These are phyloP conservation scores for Tachypleus tridentatus DNA, from an alignment of 1,140 invertebrate genomes.

Conservation along the genomic window DNA sequence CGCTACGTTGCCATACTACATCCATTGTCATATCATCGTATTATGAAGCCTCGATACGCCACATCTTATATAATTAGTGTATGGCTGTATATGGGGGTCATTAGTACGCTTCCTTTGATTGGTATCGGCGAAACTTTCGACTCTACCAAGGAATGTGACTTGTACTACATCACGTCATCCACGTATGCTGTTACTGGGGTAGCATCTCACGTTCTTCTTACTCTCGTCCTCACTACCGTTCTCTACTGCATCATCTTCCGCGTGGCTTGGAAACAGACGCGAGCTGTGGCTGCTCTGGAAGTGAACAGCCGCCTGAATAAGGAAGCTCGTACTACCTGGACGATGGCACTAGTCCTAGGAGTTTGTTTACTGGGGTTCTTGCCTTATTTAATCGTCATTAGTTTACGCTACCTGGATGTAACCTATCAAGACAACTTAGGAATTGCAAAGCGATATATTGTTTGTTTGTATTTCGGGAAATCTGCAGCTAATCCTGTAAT, in stretches of 20 bases:
- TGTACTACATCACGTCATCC: constrained; percentile 19
- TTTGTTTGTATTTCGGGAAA: constrained; percentile 26
- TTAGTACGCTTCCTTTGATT: constrained; percentile 20
- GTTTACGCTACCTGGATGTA: constrained; percentile 15
- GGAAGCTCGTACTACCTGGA: constrained; percentile 22
- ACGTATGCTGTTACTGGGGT: constrained; percentile 18
- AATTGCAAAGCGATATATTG: constrained; percentile 17
- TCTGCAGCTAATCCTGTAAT: constrained; percentile 26
- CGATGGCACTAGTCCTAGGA: constrained; percentile 25
- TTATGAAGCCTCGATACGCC: constrained; percentile 12
- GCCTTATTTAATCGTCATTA: constrained; percentile 22
- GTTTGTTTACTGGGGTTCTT: constrained; percentile 22
- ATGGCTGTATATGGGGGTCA: constrained; percentile 21
- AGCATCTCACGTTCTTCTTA: constrained; percentile 19
- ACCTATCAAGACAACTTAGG: constrained; percentile 13
- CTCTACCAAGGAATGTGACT: constrained; percentile 22
- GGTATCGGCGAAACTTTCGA: constrained; percentile 15
- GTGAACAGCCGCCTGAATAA: constrained; percentile 12
- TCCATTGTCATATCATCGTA: constrained; percentile 44
- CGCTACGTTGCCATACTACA: constrained; percentile 87
- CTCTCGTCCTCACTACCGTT: constrained; percentile 19
- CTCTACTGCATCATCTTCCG: constrained; percentile 24
- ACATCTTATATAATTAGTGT: constrained; percentile 13
- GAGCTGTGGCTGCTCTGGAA: constrained; percentile 18
- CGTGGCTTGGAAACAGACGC: constrained; percentile 22